Evolutionary conservation across 2,113 vertebrate species (phyloP).

Genomic region (Euleptes europaea): DNA sequence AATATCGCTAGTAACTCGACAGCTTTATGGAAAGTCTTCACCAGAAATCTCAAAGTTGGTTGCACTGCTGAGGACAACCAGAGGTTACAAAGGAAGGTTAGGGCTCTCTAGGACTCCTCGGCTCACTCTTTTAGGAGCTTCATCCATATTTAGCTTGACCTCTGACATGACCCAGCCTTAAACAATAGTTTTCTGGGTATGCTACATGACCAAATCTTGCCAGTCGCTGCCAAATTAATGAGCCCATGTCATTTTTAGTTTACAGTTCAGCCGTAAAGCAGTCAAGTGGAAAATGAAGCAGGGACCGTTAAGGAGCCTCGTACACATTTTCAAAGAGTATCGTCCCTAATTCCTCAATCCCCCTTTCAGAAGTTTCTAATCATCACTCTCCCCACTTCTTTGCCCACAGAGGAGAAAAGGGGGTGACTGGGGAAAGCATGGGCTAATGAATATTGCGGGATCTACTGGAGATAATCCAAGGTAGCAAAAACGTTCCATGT

Average conservation of each 20-base stretch:
- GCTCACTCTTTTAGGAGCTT: conserved; percentile 72
- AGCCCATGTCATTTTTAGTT: conserved; percentile 87
- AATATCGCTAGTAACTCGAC: conserved; percentile 75
- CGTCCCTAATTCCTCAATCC: conserved; percentile 65
- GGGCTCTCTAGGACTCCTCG: conserved; percentile 68
- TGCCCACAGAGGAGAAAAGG: conserved; percentile 41
- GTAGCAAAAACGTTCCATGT: conserved; percentile 24
- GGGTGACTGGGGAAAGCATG: conserved; percentile 33
- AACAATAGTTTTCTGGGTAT: conserved; percentile 84
- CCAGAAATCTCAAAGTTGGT: conserved; percentile 63
- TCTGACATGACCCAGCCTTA: conserved; percentile 82
- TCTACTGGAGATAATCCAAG: not conserved
- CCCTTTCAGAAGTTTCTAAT: conserved; percentile 70
- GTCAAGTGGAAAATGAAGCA: conserved; percentile 84
- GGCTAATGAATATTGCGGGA: not conserved
- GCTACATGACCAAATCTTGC: conserved; percentile 80
- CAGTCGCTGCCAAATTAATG: conserved; percentile 87
- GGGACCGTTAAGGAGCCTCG: conserved; percentile 71
- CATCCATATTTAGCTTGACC: conserved; percentile 78
- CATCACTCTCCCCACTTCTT: conserved; percentile 45
- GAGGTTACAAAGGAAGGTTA: conserved; percentile 67
- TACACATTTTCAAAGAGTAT: conserved; percentile 69
- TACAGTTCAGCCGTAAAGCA: conserved; percentile 81
- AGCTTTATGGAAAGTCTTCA: conserved; percentile 66
- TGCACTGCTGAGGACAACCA: conserved; percentile 61